Conservation (phyloP, 2,797 vertebrate species). For the Melanotaenia maccullochi region DNA sequence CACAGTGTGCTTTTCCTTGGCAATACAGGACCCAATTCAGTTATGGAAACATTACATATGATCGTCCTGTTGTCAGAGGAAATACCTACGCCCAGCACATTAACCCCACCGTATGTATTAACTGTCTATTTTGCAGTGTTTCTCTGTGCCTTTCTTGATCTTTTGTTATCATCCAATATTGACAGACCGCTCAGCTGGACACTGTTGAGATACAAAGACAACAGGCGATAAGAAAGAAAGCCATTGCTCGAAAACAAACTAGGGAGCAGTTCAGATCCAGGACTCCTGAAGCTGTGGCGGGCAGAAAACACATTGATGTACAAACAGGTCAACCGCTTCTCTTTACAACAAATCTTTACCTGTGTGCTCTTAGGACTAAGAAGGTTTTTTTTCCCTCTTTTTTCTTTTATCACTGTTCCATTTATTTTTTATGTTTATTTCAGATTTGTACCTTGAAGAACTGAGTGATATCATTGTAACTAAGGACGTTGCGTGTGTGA, state of each 20-base stretch:
- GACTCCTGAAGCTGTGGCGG: conserved; percentile 85
- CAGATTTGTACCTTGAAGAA: conserved; percentile 94
- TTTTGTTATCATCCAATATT: not conserved
- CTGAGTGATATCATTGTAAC: conserved; percentile 83
- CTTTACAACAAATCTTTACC: not conserved
- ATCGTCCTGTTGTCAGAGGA: conserved; percentile 91
- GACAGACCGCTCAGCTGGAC: conserved; percentile 70
- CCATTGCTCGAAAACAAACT: conserved; percentile 68
- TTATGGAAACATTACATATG: conserved; percentile 91
- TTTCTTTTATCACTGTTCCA: not conserved
- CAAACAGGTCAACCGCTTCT: conserved; percentile 87
- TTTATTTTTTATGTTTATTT: conserved; percentile 51
- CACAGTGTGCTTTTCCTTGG: conserved; percentile 15
- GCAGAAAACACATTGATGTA: conserved; percentile 85
- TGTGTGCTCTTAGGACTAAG: not conserved
- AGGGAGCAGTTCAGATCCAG: conserved; percentile 70
- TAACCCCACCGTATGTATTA: conserved; percentile 78
- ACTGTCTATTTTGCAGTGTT: not conserved
- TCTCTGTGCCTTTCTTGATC: not conserved
- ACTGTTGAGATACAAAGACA: conserved; percentile 78
- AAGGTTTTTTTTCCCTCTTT: not conserved
- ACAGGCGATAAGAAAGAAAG: conserved; percentile 77
- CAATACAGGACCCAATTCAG: conserved; percentile 70
- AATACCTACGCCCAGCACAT: conserved; percentile 83
- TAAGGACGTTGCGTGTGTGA: conserved; percentile 89